Evolutionary conservation across 2,113 vertebrate genomes (phyloP).

Genomic region (Hyperoodon ampullatus): DNA sequence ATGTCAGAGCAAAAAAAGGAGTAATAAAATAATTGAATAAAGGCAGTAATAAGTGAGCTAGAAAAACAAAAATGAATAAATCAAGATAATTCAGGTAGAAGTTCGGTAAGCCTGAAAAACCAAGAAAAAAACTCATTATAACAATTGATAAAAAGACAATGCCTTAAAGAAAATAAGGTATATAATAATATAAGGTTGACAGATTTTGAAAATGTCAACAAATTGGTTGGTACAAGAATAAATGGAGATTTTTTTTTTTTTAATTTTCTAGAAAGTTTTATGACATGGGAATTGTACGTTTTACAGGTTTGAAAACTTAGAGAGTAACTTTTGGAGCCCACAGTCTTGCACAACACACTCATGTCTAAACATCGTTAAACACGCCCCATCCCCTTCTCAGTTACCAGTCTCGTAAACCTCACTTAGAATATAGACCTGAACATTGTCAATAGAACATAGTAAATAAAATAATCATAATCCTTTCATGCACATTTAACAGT

Average conservation of each 20-base stretch:
- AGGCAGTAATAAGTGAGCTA: neutral
- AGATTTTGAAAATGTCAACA: neutral
- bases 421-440: neutral
- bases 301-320: neutral
- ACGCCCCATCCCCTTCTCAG: neutral
- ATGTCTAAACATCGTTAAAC: neutral
- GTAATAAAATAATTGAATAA: neutral
- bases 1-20: neutral
- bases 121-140: constrained; percentile 9
- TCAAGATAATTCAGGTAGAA: neutral
- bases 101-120: neutral
- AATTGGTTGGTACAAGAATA: neutral
- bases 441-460: neutral
- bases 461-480: neutral
- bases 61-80: neutral
- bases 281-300: neutral
- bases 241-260: neutral
- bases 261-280: neutral
- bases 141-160: neutral
- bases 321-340: neutral
- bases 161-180: neutral
- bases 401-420: neutral
- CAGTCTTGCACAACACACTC: neutral
- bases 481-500: neutral
- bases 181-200: neutral